These are phyloP conservation scores for Eumerus sabulonum DNA, from an alignment of 2,888 invertebrate genomes.

Conservation along the genomic window DNA sequence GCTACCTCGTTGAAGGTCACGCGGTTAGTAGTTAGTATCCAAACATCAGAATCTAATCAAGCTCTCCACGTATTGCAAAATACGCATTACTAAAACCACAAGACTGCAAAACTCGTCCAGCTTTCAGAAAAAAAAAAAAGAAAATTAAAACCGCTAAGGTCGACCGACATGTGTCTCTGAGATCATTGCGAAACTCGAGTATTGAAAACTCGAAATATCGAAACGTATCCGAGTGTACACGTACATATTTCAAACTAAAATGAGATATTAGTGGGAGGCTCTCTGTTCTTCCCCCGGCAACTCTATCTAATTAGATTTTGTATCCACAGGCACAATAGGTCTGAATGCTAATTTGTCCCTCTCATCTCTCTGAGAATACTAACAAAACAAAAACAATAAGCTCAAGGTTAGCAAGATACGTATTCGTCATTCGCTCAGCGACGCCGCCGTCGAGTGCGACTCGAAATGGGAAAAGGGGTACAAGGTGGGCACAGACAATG, in stretches of 20 bases:
- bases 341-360: slow-evolving; percentile 11
- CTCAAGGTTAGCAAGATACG: slow-evolving; percentile 56
- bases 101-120: too few species aligned
- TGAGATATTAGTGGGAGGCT: slow-evolving; percentile 42
- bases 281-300: slow-evolving; percentile 8
- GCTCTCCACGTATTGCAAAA: too few species aligned
- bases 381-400: slow-evolving; percentile 12
- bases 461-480: background rate
- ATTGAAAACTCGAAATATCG: too few species aligned
- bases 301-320: too few species aligned
- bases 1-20: too few species aligned
- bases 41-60: too few species aligned
- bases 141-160: slow-evolving; percentile 39
- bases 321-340: too few species aligned
- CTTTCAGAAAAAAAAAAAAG: too few species aligned
- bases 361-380: slow-evolving; percentile 9
- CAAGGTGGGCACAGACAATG: background rate
- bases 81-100: too few species aligned
- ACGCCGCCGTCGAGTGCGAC: slow-evolving; percentile 17
- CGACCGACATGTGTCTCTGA: slow-evolving; percentile 45
- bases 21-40: too few species aligned
- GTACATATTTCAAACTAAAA: too few species aligned
- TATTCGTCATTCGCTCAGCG: slow-evolving; percentile 36
- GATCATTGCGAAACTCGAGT: slow-evolving; percentile 37
- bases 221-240: too few species aligned